Base-by-base conservation (phyloP, 1,140 invertebrate genomes). In the roundworm (Caenorhabditis elegans) region DNA sequence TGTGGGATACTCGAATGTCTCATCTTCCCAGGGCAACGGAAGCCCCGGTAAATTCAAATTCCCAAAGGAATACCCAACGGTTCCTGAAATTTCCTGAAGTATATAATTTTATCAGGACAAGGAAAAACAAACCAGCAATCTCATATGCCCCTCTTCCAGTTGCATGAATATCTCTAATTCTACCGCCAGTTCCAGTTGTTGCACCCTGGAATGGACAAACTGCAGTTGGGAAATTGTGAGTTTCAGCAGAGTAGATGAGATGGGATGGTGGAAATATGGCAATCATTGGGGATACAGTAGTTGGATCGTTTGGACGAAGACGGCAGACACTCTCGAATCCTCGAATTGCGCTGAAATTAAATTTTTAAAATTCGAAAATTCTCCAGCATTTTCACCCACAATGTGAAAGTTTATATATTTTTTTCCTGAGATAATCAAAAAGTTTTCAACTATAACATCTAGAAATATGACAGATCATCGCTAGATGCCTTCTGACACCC, bases 201-300 rank as follows among this genome's bases (percentile, higher is more conserved):
- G 97, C 96, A 4, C 97, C 97, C 92, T 81, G 96, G 86, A 90
- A 92, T 28, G 92, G 91, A 70, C 91, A 91, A 43, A 92, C 92
- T 60, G 90, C 96, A 48, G 97, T 99, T 6, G 97, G 97, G 92
- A 98, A 98, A 89, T 99, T 98, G 90, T 99, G 97, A 0, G 97
- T 99, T 91, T 99, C 97, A 0, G 97, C 97, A 8, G 97, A 98
- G 86, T 98, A 98, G 87, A 97, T 96, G n/a, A 98, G 93, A 91
- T 99, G 95, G 6, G 94, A 93, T n/a, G 93, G 91, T 0, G 92
- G 90, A 10, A 91, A 85, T 43, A 92, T 88, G 48, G 92, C 83
- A 11, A 90, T 84, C 53, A 97, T 92, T 83, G 92, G 88, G 80
- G 94, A 94, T 0, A 94, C 92, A 39, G 89, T 90, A 39, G 90